phyloP scores from a whole-genome alignment of 2,797 vertebrate species.

The Chaunax sp. region DNA sequence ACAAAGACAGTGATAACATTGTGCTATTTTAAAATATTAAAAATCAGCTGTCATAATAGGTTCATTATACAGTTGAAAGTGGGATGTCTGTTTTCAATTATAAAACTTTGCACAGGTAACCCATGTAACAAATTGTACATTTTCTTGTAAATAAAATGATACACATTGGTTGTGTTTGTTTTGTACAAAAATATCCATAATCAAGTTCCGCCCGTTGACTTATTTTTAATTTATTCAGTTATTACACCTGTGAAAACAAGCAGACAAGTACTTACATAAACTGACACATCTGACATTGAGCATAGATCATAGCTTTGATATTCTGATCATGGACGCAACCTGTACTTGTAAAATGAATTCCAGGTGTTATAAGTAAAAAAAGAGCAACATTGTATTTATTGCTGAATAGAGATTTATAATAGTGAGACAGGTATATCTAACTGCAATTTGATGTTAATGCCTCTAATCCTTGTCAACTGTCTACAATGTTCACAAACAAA shows the following conservation, averaged over 20 bases:
- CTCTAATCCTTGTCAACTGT: conserved; percentile 37
- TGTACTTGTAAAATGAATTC: conserved; percentile 40
- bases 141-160: conserved; percentile 98
- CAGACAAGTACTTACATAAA: conserved; percentile 77
- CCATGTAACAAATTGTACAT: conserved; percentile 99
- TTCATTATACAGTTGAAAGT: conserved; percentile 57
- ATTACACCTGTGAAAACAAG: conserved; percentile 81
- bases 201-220: conserved; percentile 41
- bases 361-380: conserved; percentile 36
- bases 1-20: conserved; percentile 57
- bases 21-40: conserved; percentile 69
- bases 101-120: conserved; percentile 94
- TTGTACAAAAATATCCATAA: conserved; percentile 36
- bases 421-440: conserved; percentile 54
- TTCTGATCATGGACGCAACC: conserved; percentile 42
- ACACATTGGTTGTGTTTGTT: conserved; percentile 54
- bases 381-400: conserved; percentile 50
- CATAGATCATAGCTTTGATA: conserved; percentile 67
- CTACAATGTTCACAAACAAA: conserved; percentile 46
- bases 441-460: conserved; percentile 62
- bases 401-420: conserved; percentile 54
- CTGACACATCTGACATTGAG: conserved; percentile 73
- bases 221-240: conserved; percentile 77
- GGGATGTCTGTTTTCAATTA: conserved; percentile 71
- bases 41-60: conserved; percentile 47